Base-by-base conservation (phyloP, 2,797 vertebrate genomes). In the Orestias chungarensis region DNA sequence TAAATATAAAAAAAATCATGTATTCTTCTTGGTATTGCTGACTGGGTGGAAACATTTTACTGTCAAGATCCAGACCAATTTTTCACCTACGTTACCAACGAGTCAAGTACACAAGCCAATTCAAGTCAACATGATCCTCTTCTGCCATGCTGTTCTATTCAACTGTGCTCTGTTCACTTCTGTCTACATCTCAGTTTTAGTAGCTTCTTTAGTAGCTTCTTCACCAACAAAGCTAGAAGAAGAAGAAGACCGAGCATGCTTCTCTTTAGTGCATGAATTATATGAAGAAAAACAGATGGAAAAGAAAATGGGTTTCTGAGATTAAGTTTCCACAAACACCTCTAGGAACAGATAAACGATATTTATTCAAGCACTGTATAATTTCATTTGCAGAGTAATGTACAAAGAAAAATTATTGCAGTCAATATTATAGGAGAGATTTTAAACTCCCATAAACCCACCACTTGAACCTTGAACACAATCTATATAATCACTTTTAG, bases 51-150 rank as follows among this genome's bases (percentile, higher is more conserved):
- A 62, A 62, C 29, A 62, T 84, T 64, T 70, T 17, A 5, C 57
- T 49, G 67, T 31, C 71, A 59, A 73, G 79, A 72, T 27, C 66
- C 78, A 87, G 86, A 87, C 76, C 88, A 80, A 84, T 75, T 82
- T 87, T 42, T 85, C 85, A 88, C 79, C 87, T 59, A 79, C 78
- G 87, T 87, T 76, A 68, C 72, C 70, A 73, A 54, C n/a, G 71
- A 81, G 82, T 70, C 68, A 35, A 47, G 68, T 74, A 70, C 82
- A 80, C 61, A 40, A 72, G 72, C 54, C 0, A 10, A 23, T 35
- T 11, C 17, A 31, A 23, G 43, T 38, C 59, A 43, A 62, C 70
- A 61, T 64, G 42, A 55, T 65, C 68, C 83, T 77, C 17, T 31
- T 82, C 67, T 77, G 64, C 70, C 52, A 10, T 4, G 31, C 64